Base-by-base conservation (phyloP, 2,888 invertebrate species). In the Lamproptera curius region DNA sequence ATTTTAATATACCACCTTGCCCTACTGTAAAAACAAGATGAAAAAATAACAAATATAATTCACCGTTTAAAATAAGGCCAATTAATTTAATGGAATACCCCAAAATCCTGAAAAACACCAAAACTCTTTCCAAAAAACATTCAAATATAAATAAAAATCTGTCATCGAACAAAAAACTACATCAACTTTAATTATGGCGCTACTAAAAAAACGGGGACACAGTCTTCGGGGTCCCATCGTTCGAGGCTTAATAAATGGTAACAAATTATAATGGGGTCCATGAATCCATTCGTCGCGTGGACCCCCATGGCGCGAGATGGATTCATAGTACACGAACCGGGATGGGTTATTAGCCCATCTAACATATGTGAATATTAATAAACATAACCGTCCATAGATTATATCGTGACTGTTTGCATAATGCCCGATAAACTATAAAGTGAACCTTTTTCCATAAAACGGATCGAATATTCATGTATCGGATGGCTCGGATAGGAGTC, bases 311-410 rank as follows among this genome's bases (percentile, higher is more conserved):
- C 35, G 43, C 16, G 26, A 5, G 38, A 43, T 15, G 34, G 48
- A 49, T 44, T 49, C 44, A 43, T 49, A 40, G 35, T 28, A n/a
- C n/a, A 44, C 26, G 40, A 15, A 14, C 37, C 35, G 39, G 43
- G 39, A 48, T 39, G 15, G n/a, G 16, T 11, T 17, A 42, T 42
- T 17, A 46, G 10, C 9, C 3, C 13, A 10, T 17, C 14, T 33
- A 37, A 5, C 4, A 41, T 16, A 38, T 31, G 33, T 33, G 31
- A 14, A n/a, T n/a, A 38, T 31, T 28, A 43, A 45, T 39, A 45
- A 45, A 45, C 11, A 47, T n/a, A 16, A 47, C 9, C 5, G n/a
- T 34, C 26, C 33, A n/a, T 33, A 23, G 42, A 38, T 38, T 14
- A 26, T 31, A 42, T 42, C 33, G 31, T 16, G 14, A 37, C 13